Conservation (phyloP, 2,113 vertebrate genomes). For the Dipodomys spectabilis region DNA sequence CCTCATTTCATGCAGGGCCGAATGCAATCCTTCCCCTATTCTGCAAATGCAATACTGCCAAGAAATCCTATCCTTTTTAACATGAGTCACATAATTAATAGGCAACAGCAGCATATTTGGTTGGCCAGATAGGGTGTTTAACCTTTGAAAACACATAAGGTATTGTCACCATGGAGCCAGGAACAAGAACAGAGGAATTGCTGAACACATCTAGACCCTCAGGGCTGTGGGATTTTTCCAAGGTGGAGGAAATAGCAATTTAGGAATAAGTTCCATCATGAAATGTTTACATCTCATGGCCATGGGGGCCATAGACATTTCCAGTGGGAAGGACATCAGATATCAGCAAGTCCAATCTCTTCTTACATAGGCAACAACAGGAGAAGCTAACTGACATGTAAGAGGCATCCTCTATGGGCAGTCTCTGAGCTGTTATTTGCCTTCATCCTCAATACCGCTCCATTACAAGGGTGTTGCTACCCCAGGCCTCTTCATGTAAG, state of each 20-base stretch:
- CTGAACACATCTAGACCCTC: not conserved
- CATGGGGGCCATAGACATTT: not conserved
- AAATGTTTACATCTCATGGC: not conserved
- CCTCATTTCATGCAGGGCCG: not conserved
- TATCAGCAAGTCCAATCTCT: not conserved
- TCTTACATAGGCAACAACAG: not conserved
- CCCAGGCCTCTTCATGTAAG: not conserved
- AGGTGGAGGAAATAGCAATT: not conserved
- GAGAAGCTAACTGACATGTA: not conserved
- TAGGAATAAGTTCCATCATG: not conserved
- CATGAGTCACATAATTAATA: constrained; percentile 47
- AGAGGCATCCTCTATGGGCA: not conserved
- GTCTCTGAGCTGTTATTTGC: not conserved
- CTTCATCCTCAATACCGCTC: not conserved
- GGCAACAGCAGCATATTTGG: not conserved
- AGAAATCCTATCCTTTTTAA: constrained; percentile 44
- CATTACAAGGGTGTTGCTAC: not conserved
- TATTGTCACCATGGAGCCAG: not conserved
- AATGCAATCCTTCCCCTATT: not conserved
- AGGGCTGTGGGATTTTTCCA: constrained; percentile 8
- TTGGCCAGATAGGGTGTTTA: constrained; percentile 36
- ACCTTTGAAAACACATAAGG: not conserved
- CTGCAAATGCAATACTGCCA: constrained; percentile 45
- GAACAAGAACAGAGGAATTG: not conserved
- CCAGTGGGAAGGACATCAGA: not conserved